Percentiles rank a stretch among this genome's conserved stretches.
phyloP scores from a whole-genome alignment of 2,888 invertebrate species.

The Copidosoma aretas region DNA sequence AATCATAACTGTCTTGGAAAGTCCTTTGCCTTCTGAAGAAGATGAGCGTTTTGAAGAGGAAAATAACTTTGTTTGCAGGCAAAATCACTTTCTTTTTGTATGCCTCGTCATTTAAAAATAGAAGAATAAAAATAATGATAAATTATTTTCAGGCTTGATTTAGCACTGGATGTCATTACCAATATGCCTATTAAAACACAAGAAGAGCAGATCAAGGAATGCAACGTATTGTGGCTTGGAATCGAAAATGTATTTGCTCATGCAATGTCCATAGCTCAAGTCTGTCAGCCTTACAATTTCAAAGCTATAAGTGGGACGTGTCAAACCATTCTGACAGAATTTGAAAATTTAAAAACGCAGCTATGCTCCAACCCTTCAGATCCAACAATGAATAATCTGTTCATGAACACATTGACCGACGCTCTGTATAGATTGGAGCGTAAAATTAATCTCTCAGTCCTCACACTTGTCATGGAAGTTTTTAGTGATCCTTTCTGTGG shows the following conservation, averaged over 20 bases:
- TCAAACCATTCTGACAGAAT: conserved; percentile 60
- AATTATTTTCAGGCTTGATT: conserved; percentile 54
- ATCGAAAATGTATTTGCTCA: conserved; percentile 61
- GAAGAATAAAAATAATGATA: conserved; percentile 8
- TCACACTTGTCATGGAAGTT: conserved; percentile 67
- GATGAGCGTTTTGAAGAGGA: conserved; percentile 53
- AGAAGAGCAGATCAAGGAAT: conserved; percentile 49
- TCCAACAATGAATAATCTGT: conserved; percentile 66
- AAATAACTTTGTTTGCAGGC: conserved; percentile 59
- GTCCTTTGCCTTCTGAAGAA: conserved; percentile 48
- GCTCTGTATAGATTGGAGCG: conserved; percentile 71
- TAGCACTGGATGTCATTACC: conserved; percentile 55
- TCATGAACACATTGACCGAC: conserved; percentile 69
- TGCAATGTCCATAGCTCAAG: conserved; percentile 62
- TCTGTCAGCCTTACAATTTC: conserved; percentile 59
- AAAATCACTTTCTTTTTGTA: conserved; percentile 25
- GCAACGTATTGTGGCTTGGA: conserved; percentile 53
- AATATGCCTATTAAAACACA: conserved; percentile 50
- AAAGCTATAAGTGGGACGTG: conserved; percentile 60
- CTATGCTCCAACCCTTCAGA: conserved; percentile 58
- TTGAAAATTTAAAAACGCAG: conserved; percentile 57
- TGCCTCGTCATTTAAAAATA: conserved; percentile 1
- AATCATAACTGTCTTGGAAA: conserved; percentile 53
- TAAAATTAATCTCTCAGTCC: conserved; percentile 71
- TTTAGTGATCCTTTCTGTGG: conserved; percentile 57